A percentile compares a stretch with the other conserved stretches of the same genome.
Evolutionary conservation across 2,797 vertebrate species (phyloP).

Genomic region (Trichosurus vulpecula): DNA sequence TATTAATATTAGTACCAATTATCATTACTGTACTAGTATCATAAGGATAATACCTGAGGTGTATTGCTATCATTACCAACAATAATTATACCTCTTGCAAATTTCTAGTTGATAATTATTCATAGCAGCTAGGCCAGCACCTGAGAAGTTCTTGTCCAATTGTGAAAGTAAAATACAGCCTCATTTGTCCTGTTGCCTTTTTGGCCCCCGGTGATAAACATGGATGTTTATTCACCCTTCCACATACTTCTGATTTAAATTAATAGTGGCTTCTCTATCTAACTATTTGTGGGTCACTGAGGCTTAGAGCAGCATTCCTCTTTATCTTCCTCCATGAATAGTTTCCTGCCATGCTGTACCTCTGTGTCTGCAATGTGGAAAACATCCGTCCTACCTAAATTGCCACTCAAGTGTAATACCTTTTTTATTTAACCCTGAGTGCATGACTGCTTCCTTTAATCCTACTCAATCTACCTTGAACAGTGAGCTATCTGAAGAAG

Average conservation of each 20-base stretch:
- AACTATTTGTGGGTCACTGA: constrained; percentile 61
- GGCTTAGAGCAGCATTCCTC: constrained; percentile 63
- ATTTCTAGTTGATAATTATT: neutral
- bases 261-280: constrained; percentile 60
- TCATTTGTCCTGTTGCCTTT: neutral
- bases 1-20: neutral
- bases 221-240: constrained; percentile 45
- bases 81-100: neutral
- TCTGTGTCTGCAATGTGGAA: constrained; percentile 43
- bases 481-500: constrained; percentile 56
- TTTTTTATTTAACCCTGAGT: constrained; percentile 78
- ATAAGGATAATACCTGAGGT: neutral
- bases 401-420: constrained; percentile 66
- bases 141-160: neutral
- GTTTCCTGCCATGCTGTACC: constrained; percentile 58
- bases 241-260: constrained; percentile 35
- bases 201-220: neutral
- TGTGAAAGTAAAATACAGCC: neutral
- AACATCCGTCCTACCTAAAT: constrained; percentile 69
- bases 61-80: neutral
- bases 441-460: constrained; percentile 73
- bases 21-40: neutral
- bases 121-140: neutral
- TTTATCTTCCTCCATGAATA: constrained; percentile 62
- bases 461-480: constrained; percentile 55